Conservation (phyloP, 1,140 invertebrate species). For the Micrasema minimum region DNA sequence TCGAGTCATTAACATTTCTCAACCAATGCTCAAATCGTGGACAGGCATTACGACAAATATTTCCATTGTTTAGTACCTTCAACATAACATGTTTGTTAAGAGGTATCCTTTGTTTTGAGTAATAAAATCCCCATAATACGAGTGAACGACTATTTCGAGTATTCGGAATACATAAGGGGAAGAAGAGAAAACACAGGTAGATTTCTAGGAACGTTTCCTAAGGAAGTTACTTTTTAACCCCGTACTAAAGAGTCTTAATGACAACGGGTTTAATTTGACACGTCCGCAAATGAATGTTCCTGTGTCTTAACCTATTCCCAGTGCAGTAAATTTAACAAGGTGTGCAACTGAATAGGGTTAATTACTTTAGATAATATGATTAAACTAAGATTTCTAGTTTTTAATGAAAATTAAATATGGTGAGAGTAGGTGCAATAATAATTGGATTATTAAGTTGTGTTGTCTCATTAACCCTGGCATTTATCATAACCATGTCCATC, state of each 20-base stretch:
- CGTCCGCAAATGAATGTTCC: slow-evolving; percentile 13
- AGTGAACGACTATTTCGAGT: slow-evolving; percentile 10
- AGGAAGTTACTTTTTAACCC: slow-evolving; percentile 4
- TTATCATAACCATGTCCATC: too few species aligned
- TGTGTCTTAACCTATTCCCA: slow-evolving; percentile 12
- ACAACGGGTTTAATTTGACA: slow-evolving; percentile 13
- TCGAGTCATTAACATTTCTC: slow-evolving; percentile 24
- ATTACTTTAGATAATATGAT: neutral
- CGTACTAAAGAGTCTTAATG: slow-evolving; percentile 2
- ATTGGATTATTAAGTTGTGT: too few species aligned
- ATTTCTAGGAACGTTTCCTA: slow-evolving; percentile 5
- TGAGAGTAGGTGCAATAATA: too few species aligned
- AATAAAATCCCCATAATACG: slow-evolving; percentile 6
- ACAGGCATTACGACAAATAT: slow-evolving; percentile 16
- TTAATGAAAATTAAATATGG: too few species aligned
- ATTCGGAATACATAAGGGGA: neutral
- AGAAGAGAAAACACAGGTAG: neutral
- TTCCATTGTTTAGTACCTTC: slow-evolving; percentile 13
- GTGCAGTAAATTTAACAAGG: neutral
- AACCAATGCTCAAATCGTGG: slow-evolving; percentile 6
- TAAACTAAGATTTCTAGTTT: too few species aligned
- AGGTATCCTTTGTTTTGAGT: neutral
- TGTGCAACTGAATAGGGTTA: neutral
- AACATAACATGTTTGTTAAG: slow-evolving; percentile 5
- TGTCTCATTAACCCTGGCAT: too few species aligned